Percentiles rank a stretch among this genome's conserved stretches.
Evolutionary conservation across 2,113 vertebrate genomes (phyloP).

Genomic region (Myrmecophaga tridactyla): DNA sequence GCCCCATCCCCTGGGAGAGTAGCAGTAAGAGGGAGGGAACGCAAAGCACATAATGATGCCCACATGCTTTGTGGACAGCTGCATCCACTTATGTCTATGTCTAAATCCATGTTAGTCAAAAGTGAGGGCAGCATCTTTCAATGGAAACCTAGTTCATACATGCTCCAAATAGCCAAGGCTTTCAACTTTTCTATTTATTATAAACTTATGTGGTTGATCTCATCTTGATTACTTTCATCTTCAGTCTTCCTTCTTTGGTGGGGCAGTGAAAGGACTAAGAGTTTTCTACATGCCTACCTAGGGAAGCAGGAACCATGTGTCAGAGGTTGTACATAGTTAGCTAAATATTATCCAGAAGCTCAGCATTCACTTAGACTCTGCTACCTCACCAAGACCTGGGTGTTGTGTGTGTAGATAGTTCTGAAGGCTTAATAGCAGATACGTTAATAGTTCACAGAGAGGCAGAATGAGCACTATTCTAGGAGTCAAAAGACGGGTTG

Average conservation of each 20-base stretch:
- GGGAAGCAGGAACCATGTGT: not conserved
- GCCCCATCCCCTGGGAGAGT: not conserved
- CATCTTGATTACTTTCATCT: not conserved
- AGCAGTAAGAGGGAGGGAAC: not conserved
- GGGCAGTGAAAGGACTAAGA: not conserved
- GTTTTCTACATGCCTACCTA: not conserved
- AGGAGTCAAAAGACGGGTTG: not conserved
- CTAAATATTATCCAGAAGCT: not conserved
- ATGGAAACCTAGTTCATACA: not conserved
- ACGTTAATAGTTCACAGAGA: not conserved
- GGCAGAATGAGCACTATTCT: not conserved
- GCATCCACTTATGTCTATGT: not conserved
- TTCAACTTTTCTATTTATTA: not conserved
- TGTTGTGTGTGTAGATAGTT: not conserved
- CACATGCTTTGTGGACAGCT: not conserved
- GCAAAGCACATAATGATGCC: not conserved
- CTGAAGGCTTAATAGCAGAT: not conserved
- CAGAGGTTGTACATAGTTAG: not conserved
- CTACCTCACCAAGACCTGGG: not conserved
- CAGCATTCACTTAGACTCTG: not conserved
- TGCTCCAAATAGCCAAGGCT: not conserved
- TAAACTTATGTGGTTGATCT: not conserved
- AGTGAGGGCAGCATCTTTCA: not conserved
- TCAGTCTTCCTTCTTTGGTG: not conserved
- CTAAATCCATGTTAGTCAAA: not conserved